Evolutionary conservation across 1,140 invertebrate species (phyloP).

Genomic region (Rhynchophorus ferrugineus): DNA sequence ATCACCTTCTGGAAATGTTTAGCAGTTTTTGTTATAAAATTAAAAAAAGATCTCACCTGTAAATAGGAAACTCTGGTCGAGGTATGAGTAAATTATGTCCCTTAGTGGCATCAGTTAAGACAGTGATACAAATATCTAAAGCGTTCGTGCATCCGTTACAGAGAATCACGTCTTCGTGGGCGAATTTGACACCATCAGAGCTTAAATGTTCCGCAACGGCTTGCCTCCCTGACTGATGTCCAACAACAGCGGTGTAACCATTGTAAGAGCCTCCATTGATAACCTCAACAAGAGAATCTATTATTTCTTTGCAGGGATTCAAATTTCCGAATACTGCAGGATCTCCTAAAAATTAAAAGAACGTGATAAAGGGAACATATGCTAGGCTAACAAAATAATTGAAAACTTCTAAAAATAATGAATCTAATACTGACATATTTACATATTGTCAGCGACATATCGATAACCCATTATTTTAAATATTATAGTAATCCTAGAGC

Average conservation of each 20-base stretch:
- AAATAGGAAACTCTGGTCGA: constrained; percentile 93
- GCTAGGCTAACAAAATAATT: no score
- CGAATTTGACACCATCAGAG: constrained; percentile 55
- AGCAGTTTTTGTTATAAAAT: no score
- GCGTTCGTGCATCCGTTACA: constrained; percentile 93
- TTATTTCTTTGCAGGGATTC: constrained; percentile 68
- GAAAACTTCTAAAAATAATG: no score
- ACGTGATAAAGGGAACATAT: no score
- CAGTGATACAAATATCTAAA: constrained; percentile 85
- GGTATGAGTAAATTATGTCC: constrained; percentile 92
- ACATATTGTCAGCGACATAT: no score
- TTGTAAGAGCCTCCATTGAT: constrained; percentile 67
- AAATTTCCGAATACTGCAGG: constrained; percentile 94
- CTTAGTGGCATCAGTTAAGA: constrained; percentile 67
- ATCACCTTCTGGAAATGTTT: no score
- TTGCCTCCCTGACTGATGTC: constrained; percentile 61
- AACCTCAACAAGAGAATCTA: constrained; percentile 73
- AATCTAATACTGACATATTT: no score
- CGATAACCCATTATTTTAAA: no score
- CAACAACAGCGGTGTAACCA: constrained; percentile 82
- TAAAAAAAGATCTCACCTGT: constrained; percentile 39
- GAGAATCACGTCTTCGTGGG: constrained; percentile 78
- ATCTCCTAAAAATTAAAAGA: constrained; percentile 65
- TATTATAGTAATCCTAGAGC: no score
- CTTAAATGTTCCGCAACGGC: constrained; percentile 82